These are phyloP conservation scores for Macrosteles quadrilineatus DNA, from an alignment of 1,140 invertebrate species.

Conservation along the genomic window DNA sequence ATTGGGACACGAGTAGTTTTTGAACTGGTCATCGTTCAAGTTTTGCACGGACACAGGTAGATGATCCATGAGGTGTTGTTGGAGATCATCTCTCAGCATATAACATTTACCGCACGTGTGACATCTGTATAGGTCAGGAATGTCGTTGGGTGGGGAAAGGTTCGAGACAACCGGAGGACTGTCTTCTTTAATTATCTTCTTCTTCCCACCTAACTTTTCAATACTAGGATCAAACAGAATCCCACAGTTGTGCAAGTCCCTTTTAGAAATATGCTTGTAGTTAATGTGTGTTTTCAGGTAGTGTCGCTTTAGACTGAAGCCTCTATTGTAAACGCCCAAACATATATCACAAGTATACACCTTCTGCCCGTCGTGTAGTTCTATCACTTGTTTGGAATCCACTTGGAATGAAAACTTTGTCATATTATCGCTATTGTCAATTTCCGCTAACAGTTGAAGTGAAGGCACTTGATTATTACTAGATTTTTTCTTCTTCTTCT, in stretches of 20 bases:
- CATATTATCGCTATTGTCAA: neutral
- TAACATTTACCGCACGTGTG: conserved; percentile 50
- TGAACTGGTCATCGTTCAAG: conserved; percentile 34
- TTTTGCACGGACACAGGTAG: conserved; percentile 36
- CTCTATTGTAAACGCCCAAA: conserved; percentile 53
- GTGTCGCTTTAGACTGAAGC: conserved; percentile 59
- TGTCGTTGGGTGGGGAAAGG: conserved; percentile 3
- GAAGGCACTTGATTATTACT: conserved; percentile 29
- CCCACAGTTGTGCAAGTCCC: conserved; percentile 51
- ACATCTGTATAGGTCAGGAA: conserved; percentile 49
- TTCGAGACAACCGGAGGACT: neutral
- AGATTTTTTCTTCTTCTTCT: conserved; percentile 17
- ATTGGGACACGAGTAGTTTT: conserved; percentile 12
- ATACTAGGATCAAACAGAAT: conserved; percentile 35
- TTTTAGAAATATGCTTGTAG: conserved; percentile 52
- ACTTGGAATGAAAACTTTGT: conserved; percentile 35
- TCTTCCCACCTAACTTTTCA: conserved; percentile 17
- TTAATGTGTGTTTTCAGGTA: conserved; percentile 59
- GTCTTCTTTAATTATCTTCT: conserved; percentile 14
- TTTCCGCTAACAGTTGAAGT: conserved; percentile 1
- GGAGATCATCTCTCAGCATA: conserved; percentile 48
- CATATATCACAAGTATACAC: conserved; percentile 59
- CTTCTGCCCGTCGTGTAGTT: conserved; percentile 46
- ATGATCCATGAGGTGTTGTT: conserved; percentile 44
- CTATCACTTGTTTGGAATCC: conserved; percentile 33